phyloP scores from a whole-genome alignment of 1,140 invertebrate genomes.

The Zaprionus inermis region DNA sequence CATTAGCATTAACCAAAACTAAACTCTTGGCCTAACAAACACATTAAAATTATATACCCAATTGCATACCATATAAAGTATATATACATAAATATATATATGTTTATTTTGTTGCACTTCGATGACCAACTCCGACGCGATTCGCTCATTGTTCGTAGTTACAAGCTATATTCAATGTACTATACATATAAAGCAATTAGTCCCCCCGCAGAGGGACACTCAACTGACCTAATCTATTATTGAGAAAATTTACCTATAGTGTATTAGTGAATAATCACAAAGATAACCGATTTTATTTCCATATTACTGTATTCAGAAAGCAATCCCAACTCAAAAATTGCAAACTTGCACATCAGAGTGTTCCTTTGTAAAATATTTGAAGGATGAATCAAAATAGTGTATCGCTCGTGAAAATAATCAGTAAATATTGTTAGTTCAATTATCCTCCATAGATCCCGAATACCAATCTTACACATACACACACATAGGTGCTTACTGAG shows the following conservation, averaged over 20 bases:
- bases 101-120: constrained; percentile 27
- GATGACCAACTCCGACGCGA: constrained; percentile 5
- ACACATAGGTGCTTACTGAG: constrained; percentile 27
- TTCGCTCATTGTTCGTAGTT: constrained; percentile 15
- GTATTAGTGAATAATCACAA: neutral
- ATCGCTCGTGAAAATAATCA: neutral
- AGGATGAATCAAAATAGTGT: constrained; percentile 18
- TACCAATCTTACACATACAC: constrained; percentile 12
- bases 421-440: constrained; percentile 17
- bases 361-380: neutral
- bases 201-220: neutral
- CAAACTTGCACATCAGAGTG: neutral
- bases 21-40: constrained; percentile 72
- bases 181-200: constrained; percentile 10
- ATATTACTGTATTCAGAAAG: neutral
- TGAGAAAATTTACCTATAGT: neutral
- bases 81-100: neutral
- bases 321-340: neutral
- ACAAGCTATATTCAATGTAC: neutral
- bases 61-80: neutral
- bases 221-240: neutral
- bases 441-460: constrained; percentile 21
- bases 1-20: constrained; percentile 76
- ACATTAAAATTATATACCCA: constrained; percentile 31
- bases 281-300: neutral